A percentile compares a stretch with the other conserved stretches of the same genome.
Conservation (phyloP, 2,888 invertebrate species). For the Himalopsyche tibetana region DNA sequence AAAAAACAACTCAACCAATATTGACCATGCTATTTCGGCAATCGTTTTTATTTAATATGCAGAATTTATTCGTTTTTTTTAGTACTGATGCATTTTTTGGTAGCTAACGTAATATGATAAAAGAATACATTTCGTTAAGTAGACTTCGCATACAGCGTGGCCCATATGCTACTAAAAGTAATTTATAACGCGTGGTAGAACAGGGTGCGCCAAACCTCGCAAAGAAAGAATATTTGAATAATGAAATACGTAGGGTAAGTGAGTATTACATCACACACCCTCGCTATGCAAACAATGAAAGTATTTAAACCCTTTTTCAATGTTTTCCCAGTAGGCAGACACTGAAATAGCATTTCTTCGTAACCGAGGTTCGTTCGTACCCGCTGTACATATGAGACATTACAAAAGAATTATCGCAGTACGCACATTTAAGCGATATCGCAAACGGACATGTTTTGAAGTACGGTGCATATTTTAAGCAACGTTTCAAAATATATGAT, state of each 20-base stretch:
- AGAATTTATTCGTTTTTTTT: no score
- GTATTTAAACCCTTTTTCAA: slow-evolving; percentile 35
- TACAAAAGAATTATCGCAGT: background rate
- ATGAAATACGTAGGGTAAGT: slow-evolving; percentile 51
- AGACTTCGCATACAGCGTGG: background rate
- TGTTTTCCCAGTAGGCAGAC: slow-evolving; percentile 17
- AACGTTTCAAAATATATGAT: background rate
- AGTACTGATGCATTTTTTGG: no score
- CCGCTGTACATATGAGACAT: background rate
- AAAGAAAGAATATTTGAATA: slow-evolving; percentile 54
- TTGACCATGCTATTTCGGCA: no score
- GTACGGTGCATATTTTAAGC: background rate
- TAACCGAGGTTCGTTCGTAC: background rate
- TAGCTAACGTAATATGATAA: no score
- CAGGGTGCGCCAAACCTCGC: slow-evolving; percentile 48
- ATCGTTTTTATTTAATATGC: no score
- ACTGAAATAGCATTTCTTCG: background rate
- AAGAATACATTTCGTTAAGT: slow-evolving; percentile 1
- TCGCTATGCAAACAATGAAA: slow-evolving; percentile 38
- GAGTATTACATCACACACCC: slow-evolving; percentile 37
- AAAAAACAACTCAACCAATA: no score
- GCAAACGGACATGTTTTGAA: background rate
- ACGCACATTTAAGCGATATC: background rate
- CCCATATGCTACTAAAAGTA: slow-evolving; percentile 64
- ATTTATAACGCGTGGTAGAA: slow-evolving; percentile 62